phyloP scores from a whole-genome alignment of 2,888 invertebrate species.

The Xestia c-nigrum region DNA sequence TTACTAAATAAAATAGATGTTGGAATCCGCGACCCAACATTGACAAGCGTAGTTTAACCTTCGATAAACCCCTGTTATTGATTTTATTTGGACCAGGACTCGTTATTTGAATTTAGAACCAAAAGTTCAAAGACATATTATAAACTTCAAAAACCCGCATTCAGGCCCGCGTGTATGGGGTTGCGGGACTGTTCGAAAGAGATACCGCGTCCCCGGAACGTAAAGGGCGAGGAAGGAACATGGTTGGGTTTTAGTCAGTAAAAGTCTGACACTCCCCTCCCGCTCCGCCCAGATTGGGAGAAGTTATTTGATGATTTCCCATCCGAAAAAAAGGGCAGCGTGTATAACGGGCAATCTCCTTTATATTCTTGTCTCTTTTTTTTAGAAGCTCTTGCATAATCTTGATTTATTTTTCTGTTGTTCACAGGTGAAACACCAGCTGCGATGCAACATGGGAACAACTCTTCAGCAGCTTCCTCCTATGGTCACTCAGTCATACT shows the following conservation, averaged over 20 bases:
- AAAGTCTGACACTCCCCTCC: no score
- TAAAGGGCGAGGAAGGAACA: no score
- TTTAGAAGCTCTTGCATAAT: no score
- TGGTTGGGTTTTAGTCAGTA: no score
- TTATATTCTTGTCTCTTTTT: no score
- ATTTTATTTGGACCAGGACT: not conserved
- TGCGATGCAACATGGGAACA: slow-evolving; percentile 94
- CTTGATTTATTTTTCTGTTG: slow-evolving; percentile 53
- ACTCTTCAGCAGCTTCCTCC: slow-evolving; percentile 75
- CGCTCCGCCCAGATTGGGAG: no score
- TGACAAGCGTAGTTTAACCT: not conserved
- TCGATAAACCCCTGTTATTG: not conserved
- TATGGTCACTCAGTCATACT: slow-evolving; percentile 69
- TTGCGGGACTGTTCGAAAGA: no score
- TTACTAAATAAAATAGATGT: not conserved
- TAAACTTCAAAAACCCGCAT: not conserved
- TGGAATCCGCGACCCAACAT: not conserved
- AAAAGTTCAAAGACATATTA: not conserved
- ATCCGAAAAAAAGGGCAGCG: no score
- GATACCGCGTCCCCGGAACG: no score
- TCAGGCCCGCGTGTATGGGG: no score
- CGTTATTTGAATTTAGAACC: not conserved
- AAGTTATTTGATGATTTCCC: no score
- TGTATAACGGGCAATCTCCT: not conserved
- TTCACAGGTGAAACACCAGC: slow-evolving; percentile 93